Base-by-base conservation (phyloP, 2,113 vertebrate species). In the Holacanthus passer region DNA sequence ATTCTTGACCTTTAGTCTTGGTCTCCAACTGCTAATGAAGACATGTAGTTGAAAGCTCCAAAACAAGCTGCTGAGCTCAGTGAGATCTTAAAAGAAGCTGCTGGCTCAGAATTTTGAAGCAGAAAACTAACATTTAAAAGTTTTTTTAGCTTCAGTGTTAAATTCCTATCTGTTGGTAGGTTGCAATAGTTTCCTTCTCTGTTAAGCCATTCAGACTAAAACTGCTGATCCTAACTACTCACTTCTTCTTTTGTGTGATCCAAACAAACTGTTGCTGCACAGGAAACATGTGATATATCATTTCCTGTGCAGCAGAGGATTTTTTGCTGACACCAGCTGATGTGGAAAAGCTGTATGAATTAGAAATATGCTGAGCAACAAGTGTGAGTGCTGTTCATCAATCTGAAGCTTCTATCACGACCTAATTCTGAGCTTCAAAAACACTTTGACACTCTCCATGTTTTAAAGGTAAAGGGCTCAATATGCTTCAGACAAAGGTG, bases 231-330 rank as follows among this genome's bases (percentile, higher is more conserved):
- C 19, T 2, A 32, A 45, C 27, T 2, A 39, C 10, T 1, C 37
- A 27, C 2, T 84, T 82, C 37, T 75, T 35, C n/a, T 78, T 69
- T 78, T 52, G 8, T 59, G 17, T 6, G 17, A 48, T 5, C 55
- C 11, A 81, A 59, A 77, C 24, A 66, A 24, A 47, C 31, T 39
- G 41, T 24, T 63, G 63, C n/a, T 20, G 1, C 11, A 63, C 79
- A 63, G 72, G 59, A 71, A 60, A 31, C 3, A 7, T 19, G 47
- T 4, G 5, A 16, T 0, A 22, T 16, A 45, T 24, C 0, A 14
- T 53, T 85, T 81, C 68, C 83, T 70, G 52, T 75, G 16, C 45
- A 66, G 55, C 9, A 2, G 4, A 20, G 31, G 22, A 17, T 14
- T 39, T 55, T 62, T 35, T 0, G 37, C 60, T 84, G 77, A 83